These are phyloP conservation scores for Nannoperca australis DNA, from an alignment of 2,797 vertebrate species.

Conservation along the genomic window DNA sequence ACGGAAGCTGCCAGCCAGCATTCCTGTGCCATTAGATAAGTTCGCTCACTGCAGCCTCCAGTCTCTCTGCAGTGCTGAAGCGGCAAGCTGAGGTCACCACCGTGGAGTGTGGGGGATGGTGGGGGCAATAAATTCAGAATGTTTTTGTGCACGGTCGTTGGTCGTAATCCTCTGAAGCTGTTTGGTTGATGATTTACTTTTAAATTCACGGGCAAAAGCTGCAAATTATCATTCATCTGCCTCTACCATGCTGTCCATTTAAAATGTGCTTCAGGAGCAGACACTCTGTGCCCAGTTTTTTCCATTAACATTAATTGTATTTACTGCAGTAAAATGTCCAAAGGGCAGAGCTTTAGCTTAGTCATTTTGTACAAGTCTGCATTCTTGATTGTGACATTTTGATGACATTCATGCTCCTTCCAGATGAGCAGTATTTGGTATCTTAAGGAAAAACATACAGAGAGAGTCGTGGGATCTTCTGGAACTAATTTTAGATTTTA, in stretches of 20 bases:
- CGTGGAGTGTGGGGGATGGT: conserved; percentile 48
- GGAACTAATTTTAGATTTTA: conserved; percentile 70
- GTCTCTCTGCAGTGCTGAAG: conserved; percentile 85
- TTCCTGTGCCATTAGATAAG: conserved; percentile 87
- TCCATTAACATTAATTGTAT: conserved; percentile 11
- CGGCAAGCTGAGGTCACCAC: conserved; percentile 83
- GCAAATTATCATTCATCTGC: conserved; percentile 33
- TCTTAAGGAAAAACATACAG: conserved; percentile 19
- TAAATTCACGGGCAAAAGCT: conserved; percentile 38
- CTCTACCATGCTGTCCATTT: conserved; percentile 15
- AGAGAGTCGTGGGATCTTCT: conserved; percentile 21
- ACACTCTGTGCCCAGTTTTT: neutral
- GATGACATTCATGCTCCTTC: conserved; percentile 4
- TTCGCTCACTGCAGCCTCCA: conserved; percentile 80
- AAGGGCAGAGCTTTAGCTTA: neutral
- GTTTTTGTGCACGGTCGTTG: conserved; percentile 54
- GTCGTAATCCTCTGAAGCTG: conserved; percentile 60
- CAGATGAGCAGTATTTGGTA: conserved; percentile 35
- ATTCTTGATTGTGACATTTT: conserved; percentile 18
- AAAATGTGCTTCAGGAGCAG: conserved; percentile 17
- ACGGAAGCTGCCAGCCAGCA: conserved; percentile 84
- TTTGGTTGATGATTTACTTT: conserved; percentile 57
- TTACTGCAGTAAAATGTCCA: conserved; percentile 12
- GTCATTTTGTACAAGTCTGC: neutral
- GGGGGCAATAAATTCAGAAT: conserved; percentile 68